These are phyloP conservation scores for Gonocerus acuteangulatus DNA, from an alignment of 2,888 invertebrate species.

Conservation along the genomic window DNA sequence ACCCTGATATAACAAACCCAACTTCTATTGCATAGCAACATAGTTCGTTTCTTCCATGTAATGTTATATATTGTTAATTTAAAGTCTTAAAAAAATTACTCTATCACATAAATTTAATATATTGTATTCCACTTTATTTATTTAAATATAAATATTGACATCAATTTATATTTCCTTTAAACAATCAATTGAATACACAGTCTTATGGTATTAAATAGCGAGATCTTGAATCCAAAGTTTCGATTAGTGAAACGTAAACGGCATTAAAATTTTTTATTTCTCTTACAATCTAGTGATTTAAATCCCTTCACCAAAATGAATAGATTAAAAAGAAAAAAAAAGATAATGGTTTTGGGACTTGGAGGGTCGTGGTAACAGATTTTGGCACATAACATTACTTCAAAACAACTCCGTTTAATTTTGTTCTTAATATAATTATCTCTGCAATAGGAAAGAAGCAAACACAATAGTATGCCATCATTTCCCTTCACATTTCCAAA, in stretches of 20 bases:
- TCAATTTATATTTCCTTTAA: constrained; percentile 10
- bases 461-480: constrained; percentile 14
- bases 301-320: constrained; percentile 31
- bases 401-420: background rate
- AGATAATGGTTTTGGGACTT: background rate
- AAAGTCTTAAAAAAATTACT: constrained; percentile 26
- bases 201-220: constrained; percentile 24
- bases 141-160: constrained; percentile 18
- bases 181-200: constrained; percentile 22
- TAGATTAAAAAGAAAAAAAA: constrained; percentile 23
- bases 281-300: constrained; percentile 28
- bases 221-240: constrained; percentile 20
- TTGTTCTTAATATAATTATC: constrained; percentile 24
- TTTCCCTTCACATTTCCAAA: constrained; percentile 1
- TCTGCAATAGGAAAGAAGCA: constrained; percentile 35
- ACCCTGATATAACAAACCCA: constrained; percentile 12
- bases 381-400: constrained; percentile 23
- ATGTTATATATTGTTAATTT: background rate
- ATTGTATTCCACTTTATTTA: constrained; percentile 10
- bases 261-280: constrained; percentile 11
- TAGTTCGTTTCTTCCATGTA: background rate
- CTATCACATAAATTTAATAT: constrained; percentile 22
- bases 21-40: constrained; percentile 15
- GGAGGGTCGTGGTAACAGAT: constrained; percentile 20
- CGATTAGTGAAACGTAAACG: constrained; percentile 6